A percentile compares a stretch with the other conserved stretches of the same genome.
Evolutionary conservation across 2,888 invertebrate genomes (phyloP).

Genomic region (Sinodicranocentrus sp.): DNA sequence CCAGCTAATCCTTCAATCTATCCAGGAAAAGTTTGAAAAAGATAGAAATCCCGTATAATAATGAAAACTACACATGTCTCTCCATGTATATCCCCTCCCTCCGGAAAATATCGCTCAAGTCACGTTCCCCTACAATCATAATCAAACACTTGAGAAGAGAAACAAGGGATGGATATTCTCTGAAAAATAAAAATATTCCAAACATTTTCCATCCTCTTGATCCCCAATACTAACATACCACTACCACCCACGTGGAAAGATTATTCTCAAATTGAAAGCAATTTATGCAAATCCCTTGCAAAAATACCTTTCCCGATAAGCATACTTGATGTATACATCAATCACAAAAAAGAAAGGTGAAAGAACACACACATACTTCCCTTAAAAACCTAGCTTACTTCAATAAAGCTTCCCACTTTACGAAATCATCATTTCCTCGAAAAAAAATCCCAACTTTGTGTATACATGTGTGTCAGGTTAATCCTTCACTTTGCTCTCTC

Average conservation of each 20-base stretch:
- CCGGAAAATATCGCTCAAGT: slow-evolving; percentile 26
- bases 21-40: too few species aligned
- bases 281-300: slow-evolving; percentile 29
- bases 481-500: slow-evolving; percentile 13
- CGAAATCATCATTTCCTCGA: too few species aligned
- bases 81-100: too few species aligned
- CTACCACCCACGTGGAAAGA: background rate
- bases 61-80: too few species aligned
- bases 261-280: slow-evolving; percentile 13
- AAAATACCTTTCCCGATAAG: slow-evolving; percentile 27
- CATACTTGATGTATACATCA: slow-evolving; percentile 55
- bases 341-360: slow-evolving; percentile 52
- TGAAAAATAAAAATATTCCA: background rate
- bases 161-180: slow-evolving; percentile 12
- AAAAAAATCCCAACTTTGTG: background rate
- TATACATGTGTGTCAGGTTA: background rate
- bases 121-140: slow-evolving; percentile 50
- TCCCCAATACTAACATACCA: background rate
- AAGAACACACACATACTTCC: too few species aligned
- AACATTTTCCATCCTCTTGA: background rate
- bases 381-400: too few species aligned
- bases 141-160: slow-evolving; percentile 37
- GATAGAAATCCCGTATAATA: too few species aligned
- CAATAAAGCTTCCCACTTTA: too few species aligned
- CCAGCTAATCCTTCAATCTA: too few species aligned